phyloP scores from a whole-genome alignment of 2,888 invertebrate species.

The Tachina grossa region DNA sequence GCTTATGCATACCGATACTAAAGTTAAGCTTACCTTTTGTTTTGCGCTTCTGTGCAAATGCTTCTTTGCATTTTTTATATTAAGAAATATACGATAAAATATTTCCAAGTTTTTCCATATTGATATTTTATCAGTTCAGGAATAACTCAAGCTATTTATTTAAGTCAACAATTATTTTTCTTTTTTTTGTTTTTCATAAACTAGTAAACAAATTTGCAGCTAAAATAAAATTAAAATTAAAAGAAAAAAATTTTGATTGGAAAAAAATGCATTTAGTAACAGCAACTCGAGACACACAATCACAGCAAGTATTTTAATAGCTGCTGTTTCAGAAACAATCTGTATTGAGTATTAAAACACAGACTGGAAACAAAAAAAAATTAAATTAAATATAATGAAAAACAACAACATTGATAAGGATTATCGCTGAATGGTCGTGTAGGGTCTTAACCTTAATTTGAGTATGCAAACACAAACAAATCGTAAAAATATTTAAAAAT shows the following conservation, averaged over 20 bases:
- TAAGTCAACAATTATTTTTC: neutral
- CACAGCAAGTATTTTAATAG: neutral
- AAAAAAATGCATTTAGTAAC: conserved; percentile 49
- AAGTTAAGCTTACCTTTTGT: too few species aligned
- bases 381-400: neutral
- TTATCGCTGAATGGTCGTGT: conserved; percentile 77
- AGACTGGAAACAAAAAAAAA: conserved; percentile 20
- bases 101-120: neutral
- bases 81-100: neutral
- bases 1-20: too few species aligned
- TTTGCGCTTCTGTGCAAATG: too few species aligned
- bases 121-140: conserved; percentile 5
- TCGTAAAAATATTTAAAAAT: conserved; percentile 10
- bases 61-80: too few species aligned
- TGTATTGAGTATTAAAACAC: conserved; percentile 1
- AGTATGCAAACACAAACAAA: conserved; percentile 10
- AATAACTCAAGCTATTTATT: conserved; percentile 3
- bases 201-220: conserved; percentile 50
- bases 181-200: neutral
- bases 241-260: neutral
- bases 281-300: conserved; percentile 14
- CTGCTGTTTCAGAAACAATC: conserved; percentile 24
- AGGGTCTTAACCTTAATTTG: conserved; percentile 79
- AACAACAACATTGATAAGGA: conserved; percentile 74
- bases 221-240: neutral